phyloP scores from a whole-genome alignment of 2,888 invertebrate species.

The Drosophila atripex region DNA sequence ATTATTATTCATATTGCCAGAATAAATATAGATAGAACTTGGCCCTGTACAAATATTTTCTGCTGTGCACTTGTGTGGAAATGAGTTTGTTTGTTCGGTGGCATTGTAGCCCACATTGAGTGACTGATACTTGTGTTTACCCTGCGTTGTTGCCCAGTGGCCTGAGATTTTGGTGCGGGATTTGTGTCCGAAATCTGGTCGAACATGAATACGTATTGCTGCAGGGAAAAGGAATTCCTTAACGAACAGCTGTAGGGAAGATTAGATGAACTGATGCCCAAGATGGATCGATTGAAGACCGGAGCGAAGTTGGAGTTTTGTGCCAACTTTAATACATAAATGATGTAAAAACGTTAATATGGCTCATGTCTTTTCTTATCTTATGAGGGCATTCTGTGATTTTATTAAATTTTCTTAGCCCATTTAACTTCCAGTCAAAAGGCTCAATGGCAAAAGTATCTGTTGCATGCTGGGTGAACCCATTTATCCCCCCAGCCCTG shows the following conservation, averaged over 20 bases:
- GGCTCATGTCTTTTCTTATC: neutral
- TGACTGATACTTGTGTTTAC: constrained; percentile 41
- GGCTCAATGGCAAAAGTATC: constrained; percentile 10
- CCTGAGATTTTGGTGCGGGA: constrained; percentile 57
- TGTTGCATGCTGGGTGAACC: constrained; percentile 46
- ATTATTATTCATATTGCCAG: neutral
- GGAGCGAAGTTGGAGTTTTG: neutral
- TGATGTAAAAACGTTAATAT: neutral
- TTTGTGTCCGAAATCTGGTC: constrained; percentile 63
- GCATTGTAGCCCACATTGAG: constrained; percentile 12
- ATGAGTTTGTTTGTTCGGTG: neutral
- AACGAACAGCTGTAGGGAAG: neutral
- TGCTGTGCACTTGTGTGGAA: constrained; percentile 10
- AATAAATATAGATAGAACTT: neutral
- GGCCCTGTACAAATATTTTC: constrained; percentile 8
- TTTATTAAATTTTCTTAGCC: constrained; percentile 4
- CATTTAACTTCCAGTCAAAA: neutral
- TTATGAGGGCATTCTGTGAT: neutral
- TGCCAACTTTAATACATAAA: no score
- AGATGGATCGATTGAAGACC: constrained; percentile 5
- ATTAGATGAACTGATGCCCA: constrained; percentile 4
- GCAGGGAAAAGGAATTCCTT: constrained; percentile 18
- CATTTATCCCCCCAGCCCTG: neutral
- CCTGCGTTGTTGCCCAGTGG: constrained; percentile 24
- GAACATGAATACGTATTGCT: constrained; percentile 46